phyloP scores from a whole-genome alignment of 2,888 invertebrate species.

The Hecatera dysodea region DNA sequence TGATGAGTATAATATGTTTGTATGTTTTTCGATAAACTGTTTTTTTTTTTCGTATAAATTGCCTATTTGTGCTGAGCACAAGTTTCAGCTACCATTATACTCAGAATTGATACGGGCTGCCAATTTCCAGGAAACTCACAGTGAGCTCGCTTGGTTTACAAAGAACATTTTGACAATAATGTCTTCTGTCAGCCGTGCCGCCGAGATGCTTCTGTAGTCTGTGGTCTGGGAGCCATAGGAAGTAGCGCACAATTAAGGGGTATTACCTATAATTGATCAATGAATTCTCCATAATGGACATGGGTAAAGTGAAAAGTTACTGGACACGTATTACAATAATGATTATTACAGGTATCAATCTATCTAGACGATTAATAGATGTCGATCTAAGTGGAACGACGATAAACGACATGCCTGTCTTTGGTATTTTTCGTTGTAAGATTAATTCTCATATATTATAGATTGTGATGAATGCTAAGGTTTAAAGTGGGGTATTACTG shows the following conservation, averaged over 20 bases:
- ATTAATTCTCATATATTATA: not conserved
- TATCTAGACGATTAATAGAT: conserved; percentile 29
- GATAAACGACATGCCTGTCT: not conserved
- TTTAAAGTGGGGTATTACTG: not conserved
- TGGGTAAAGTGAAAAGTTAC: conserved; percentile 58
- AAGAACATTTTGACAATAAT: no score
- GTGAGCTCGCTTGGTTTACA: no score
- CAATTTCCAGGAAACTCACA: not conserved
- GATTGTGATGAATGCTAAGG: not conserved
- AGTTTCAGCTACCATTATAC: not conserved
- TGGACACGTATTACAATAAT: conserved; percentile 25
- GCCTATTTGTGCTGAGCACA: not conserved
- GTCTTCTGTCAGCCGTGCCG: no score
- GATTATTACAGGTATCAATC: conserved; percentile 37
- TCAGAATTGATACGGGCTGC: not conserved
- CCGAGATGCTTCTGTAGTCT: not conserved
- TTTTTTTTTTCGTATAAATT: no score
- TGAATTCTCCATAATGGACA: conserved; percentile 55
- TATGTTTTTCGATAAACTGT: no score
- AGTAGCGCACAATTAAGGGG: conserved; percentile 52
- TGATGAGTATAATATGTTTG: no score
- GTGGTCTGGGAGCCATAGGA: conserved; percentile 27
- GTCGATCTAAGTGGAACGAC: conserved; percentile 10
- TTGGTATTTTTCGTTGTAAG: not conserved
- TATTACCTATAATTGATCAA: conserved; percentile 61